Percentiles rank a stretch among this genome's conserved stretches.
Conservation (phyloP, 2,797 vertebrate genomes). For the Diplodus sargus region DNA sequence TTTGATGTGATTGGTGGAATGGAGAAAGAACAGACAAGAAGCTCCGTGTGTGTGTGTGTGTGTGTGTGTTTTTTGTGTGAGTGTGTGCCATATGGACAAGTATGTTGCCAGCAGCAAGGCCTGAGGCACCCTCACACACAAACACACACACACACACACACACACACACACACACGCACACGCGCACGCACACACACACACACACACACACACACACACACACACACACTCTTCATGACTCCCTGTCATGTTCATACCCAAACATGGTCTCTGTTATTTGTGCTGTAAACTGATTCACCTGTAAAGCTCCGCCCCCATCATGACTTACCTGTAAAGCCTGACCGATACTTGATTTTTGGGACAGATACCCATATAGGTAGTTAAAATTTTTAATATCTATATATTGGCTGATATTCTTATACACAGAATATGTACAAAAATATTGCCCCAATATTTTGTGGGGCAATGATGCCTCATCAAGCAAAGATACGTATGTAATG, state of each 20-base stretch:
- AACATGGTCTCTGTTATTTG: neutral
- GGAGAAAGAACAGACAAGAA: neutral
- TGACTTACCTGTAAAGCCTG: neutral
- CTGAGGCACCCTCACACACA: neutral
- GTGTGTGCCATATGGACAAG: neutral
- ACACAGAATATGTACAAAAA: too few species aligned
- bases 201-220: slow-evolving; percentile 3
- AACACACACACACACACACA: neutral
- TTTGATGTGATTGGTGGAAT: neutral
- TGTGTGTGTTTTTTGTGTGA: neutral
- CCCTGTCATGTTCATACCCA: too few species aligned
- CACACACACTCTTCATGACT: neutral
- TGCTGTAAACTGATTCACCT: neutral
- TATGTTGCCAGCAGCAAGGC: slow-evolving; percentile 1
- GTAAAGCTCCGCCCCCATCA: neutral
- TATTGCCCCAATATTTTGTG: too few species aligned
- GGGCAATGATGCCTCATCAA: too few species aligned
- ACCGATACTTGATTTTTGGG: too few species aligned
- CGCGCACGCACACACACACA: neutral
- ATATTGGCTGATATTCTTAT: too few species aligned
- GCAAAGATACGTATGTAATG: too few species aligned
- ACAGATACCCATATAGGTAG: too few species aligned
- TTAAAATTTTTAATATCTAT: too few species aligned
- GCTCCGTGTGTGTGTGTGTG: neutral
- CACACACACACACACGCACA: neutral